Evolutionary conservation across 2,113 vertebrate genomes (phyloP).

Genomic region (Erythrocercus mccallii): DNA sequence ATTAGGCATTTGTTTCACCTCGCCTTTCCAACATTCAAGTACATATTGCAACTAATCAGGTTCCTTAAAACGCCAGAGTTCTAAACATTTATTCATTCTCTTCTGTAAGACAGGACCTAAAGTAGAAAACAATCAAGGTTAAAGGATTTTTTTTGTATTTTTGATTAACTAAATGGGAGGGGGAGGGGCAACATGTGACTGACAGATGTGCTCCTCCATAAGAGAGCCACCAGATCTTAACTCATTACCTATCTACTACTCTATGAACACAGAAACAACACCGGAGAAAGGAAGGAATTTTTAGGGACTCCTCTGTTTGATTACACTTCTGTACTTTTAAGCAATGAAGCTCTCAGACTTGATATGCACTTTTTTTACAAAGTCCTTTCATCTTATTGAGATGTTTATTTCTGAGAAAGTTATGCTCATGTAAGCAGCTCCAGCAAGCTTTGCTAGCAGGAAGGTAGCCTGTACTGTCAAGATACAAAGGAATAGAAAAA

Average conservation of each 20-base stretch:
- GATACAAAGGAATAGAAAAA: neutral
- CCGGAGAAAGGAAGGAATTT: neutral
- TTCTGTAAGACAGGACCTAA: neutral
- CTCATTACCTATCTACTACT: neutral
- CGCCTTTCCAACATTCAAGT: accelerated
- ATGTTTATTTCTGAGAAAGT: neutral
- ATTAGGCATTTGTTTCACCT: neutral
- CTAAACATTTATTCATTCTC: neutral
- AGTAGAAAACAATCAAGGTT: neutral
- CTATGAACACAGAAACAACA: neutral
- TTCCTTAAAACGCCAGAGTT: neutral
- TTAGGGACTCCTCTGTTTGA: neutral
- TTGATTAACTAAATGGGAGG: neutral
- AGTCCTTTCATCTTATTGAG: neutral
- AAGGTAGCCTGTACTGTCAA: neutral
- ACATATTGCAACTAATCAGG: neutral
- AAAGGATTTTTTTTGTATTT: neutral
- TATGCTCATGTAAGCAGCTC: neutral
- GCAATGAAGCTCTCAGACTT: neutral
- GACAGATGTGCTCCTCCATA: neutral
- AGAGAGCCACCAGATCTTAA: neutral
- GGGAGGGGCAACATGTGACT: accelerated
- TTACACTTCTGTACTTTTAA: neutral
- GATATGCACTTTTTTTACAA: neutral
- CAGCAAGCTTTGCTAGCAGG: neutral